phyloP scores from a whole-genome alignment of 1,140 invertebrate genomes.

The Battus philenor region DNA sequence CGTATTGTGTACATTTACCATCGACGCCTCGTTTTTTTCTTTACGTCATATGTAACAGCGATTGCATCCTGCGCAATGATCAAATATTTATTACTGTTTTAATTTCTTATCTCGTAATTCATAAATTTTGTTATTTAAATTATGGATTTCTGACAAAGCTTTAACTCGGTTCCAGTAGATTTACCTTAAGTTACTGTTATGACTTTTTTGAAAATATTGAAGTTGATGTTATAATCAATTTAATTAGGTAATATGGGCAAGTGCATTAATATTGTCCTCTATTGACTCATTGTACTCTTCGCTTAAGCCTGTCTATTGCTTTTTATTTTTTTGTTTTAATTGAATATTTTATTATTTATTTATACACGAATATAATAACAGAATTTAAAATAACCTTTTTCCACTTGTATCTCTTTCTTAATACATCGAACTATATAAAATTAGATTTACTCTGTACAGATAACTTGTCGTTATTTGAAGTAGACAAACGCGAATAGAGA shows the following conservation, averaged over 20 bases:
- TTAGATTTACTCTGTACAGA: constrained; percentile 36
- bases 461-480: constrained; percentile 29
- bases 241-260: constrained; percentile 70
- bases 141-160: constrained; percentile 73
- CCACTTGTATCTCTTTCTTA: constrained; percentile 35
- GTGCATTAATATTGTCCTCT: constrained; percentile 72
- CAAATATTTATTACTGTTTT: constrained; percentile 75
- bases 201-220: constrained; percentile 67
- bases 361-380: constrained; percentile 51
- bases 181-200: constrained; percentile 75
- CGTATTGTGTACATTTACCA: constrained; percentile 37
- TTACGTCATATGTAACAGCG: constrained; percentile 26
- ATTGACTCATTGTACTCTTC: constrained; percentile 64
- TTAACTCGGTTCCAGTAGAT: constrained; percentile 75
- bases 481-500: constrained; percentile 32
- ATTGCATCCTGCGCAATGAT: constrained; percentile 41
- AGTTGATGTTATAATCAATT: constrained; percentile 74
- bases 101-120: constrained; percentile 65
- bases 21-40: constrained; percentile 39
- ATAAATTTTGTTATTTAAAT: constrained; percentile 73
- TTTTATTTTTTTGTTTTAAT: constrained; percentile 71
- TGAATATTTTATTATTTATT: constrained; percentile 76
- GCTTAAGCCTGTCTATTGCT: constrained; percentile 66
- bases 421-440: constrained; percentile 47
- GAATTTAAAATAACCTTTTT: constrained; percentile 42